phyloP scores from a whole-genome alignment of 1,140 invertebrate genomes.

The Drosophila sp. region DNA sequence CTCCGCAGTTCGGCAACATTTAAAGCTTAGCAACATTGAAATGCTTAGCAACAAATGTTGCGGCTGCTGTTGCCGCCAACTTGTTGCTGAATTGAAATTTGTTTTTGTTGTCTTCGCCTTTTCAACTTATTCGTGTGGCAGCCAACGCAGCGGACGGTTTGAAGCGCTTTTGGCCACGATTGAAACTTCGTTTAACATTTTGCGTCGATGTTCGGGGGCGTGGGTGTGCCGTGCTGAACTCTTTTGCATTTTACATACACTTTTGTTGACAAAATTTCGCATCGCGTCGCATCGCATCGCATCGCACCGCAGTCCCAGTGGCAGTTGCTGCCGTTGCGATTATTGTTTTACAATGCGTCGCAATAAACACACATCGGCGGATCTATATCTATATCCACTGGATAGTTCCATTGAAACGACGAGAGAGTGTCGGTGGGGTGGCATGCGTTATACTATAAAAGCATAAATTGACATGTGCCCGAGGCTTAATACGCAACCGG shows the following conservation, averaged over 20 bases:
- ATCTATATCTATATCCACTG: slow-evolving; percentile 33
- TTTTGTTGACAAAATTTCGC: background rate
- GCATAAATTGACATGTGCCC: slow-evolving; percentile 67
- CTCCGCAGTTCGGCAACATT: slow-evolving; percentile 24
- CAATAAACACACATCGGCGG: slow-evolving; percentile 65
- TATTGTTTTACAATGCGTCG: slow-evolving; percentile 74
- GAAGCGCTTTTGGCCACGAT: slow-evolving; percentile 30
- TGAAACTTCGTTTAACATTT: slow-evolving; percentile 10
- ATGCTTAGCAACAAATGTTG: slow-evolving; percentile 14
- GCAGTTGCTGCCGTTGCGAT: slow-evolving; percentile 31
- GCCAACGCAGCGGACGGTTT: slow-evolving; percentile 49
- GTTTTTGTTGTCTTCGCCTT: slow-evolving; percentile 48
- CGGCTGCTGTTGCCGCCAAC: slow-evolving; percentile 16
- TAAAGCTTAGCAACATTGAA: slow-evolving; percentile 25
- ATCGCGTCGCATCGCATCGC: background rate
- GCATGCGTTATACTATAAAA: slow-evolving; percentile 59
- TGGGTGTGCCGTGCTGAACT: slow-evolving; percentile 13
- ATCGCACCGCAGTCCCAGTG: background rate
- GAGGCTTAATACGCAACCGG: slow-evolving; percentile 65
- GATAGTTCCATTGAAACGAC: slow-evolving; percentile 10
- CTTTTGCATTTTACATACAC: slow-evolving; percentile 21
- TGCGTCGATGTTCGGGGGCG: background rate
- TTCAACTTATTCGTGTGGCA: slow-evolving; percentile 48
- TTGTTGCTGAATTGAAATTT: slow-evolving; percentile 22
- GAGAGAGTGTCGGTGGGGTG: background rate